phyloP scores from a whole-genome alignment of 2,888 invertebrate genomes.

The Atethmia centrago region DNA sequence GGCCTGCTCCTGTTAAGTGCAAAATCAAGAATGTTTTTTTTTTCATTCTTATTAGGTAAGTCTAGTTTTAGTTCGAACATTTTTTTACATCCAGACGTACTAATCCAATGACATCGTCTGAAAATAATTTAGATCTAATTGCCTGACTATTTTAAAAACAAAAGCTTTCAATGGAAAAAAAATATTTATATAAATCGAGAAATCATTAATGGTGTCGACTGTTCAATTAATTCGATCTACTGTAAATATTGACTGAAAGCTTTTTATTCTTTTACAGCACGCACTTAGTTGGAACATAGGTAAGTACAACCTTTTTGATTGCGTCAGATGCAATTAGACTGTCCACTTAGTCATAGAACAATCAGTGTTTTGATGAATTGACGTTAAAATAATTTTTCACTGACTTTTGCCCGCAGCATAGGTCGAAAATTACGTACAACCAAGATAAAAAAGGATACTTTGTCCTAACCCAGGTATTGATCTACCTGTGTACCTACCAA shows the following conservation, averaged over 20 bases:
- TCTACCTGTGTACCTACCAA: neutral
- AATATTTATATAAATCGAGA: neutral
- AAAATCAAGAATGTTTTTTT: neutral
- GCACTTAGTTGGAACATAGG: slow-evolving; percentile 11
- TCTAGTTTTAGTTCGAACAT: neutral
- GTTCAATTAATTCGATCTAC: neutral
- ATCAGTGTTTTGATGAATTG: neutral
- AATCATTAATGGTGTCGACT: neutral
- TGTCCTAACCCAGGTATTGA: neutral
- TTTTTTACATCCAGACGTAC: neutral
- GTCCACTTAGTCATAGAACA: neutral
- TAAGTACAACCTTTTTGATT: neutral
- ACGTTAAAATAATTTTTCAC: neutral
- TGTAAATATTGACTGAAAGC: slow-evolving; percentile 9
- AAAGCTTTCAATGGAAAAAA: neutral
- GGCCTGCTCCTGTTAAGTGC: neutral
- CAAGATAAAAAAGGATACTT: neutral
- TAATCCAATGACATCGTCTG: neutral
- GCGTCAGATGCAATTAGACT: slow-evolving; percentile 22
- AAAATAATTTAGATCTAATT: neutral
- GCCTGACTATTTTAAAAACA: neutral
- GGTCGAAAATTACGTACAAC: neutral
- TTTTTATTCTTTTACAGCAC: slow-evolving; percentile 2
- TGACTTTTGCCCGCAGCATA: too few species aligned
- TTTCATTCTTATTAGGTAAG: neutral